Percentiles rank a stretch among this genome's conserved stretches.
These are phyloP conservation scores for Pocillopora meandrina DNA, from an alignment of 92 coral and sea anemone species.

Conservation along the genomic window DNA sequence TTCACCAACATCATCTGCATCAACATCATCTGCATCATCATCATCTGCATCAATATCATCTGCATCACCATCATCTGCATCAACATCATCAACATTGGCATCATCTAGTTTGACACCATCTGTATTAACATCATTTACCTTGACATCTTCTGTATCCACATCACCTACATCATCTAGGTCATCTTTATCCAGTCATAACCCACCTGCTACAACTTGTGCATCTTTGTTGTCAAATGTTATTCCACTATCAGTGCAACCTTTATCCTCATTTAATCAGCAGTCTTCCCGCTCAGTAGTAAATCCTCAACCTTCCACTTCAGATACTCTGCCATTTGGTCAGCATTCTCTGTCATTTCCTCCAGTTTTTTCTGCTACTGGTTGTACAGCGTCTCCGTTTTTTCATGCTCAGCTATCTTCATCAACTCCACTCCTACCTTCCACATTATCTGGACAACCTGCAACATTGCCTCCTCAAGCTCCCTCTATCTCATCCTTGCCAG, in stretches of 20 bases:
- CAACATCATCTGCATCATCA: too few species aligned
- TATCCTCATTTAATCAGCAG: not conserved
- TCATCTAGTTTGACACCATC: too few species aligned
- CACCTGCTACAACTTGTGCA: too few species aligned
- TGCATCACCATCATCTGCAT: not conserved
- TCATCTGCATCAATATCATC: not conserved
- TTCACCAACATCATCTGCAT: not conserved
- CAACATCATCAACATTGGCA: not conserved
- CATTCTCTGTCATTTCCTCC: not conserved
- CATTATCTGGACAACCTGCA: slow-evolving; percentile 15
- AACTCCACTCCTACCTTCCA: slow-evolving; percentile 4
- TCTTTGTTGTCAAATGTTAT: too few species aligned
- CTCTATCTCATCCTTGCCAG: slow-evolving; percentile 2
- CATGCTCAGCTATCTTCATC: not conserved
- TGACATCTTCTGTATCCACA: too few species aligned
- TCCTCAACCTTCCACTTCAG: not conserved
- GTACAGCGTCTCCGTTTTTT: not conserved
- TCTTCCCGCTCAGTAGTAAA: not conserved
- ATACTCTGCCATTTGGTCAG: too few species aligned
- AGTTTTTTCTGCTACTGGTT: not conserved
- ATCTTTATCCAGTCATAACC: too few species aligned
- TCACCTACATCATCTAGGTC: too few species aligned
- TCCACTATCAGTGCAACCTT: too few species aligned
- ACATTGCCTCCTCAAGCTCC: slow-evolving; percentile 8
- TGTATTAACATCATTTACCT: too few species aligned